phyloP scores from a whole-genome alignment of 2,888 invertebrate species.

The Drosophila affinis region DNA sequence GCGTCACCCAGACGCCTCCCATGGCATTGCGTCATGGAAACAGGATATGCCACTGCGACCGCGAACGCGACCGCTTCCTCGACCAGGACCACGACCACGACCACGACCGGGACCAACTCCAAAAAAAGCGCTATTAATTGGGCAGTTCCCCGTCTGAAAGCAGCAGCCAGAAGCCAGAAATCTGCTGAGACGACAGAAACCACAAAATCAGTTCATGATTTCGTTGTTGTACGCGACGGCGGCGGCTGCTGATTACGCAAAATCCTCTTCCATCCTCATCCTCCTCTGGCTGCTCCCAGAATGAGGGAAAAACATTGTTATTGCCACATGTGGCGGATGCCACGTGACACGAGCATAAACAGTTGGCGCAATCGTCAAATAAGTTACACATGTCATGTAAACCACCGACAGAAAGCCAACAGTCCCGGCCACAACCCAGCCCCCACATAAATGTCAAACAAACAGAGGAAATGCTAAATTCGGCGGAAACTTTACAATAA shows the following conservation, averaged over 20 bases:
- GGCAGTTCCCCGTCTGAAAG: slow-evolving; percentile 22
- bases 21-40: slow-evolving; percentile 67
- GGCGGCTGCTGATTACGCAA: slow-evolving; percentile 67
- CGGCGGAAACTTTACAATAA: slow-evolving; percentile 50
- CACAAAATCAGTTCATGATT: slow-evolving; percentile 50
- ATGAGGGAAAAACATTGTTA: slow-evolving; percentile 30
- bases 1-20: slow-evolving; percentile 67
- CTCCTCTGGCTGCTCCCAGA: background rate
- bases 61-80: slow-evolving; percentile 18
- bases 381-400: slow-evolving; percentile 52
- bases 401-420: slow-evolving; percentile 22
- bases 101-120: slow-evolving; percentile 8
- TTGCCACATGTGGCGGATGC: slow-evolving; percentile 70
- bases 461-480: slow-evolving; percentile 59
- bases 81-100: slow-evolving; percentile 16
- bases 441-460: slow-evolving; percentile 60
- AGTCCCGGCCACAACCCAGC: background rate
- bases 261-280: slow-evolving; percentile 41
- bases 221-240: slow-evolving; percentile 35
- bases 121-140: slow-evolving; percentile 59
- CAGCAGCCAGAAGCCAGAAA: slow-evolving; percentile 24
- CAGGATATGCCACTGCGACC: slow-evolving; percentile 43
- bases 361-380: slow-evolving; percentile 50
- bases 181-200: slow-evolving; percentile 61
- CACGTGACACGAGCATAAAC: slow-evolving; percentile 75